Base-by-base conservation (phyloP, 2,888 invertebrate species). In the Clistopyga incitator region DNA sequence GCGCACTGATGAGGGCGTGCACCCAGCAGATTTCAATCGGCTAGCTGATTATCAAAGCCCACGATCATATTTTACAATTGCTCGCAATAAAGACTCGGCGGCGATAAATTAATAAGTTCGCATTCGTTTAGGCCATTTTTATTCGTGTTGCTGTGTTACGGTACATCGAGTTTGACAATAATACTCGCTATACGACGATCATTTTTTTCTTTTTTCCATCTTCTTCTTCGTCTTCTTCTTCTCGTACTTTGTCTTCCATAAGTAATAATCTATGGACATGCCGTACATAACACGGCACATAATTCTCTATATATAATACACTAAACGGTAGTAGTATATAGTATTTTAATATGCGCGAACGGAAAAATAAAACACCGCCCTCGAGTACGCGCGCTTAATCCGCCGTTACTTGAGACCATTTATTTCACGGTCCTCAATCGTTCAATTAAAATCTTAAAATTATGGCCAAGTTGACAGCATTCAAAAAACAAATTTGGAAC, bases 71-170 rank as follows among this genome's bases (percentile, higher is more conserved):
- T 52, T 78, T 70, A 71, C 78, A 78, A 78, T 78, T 71, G 71
- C n/a, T 59, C 42, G n/a, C 23, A 56, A 68, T 29, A 34, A 50
- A 20, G 34, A 61, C 10, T 34, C 10, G 20, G 61, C 10, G 18
- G 13, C 52, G 18, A 71, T 78, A 71, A 80, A 83, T 77, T 61
- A 72, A 72, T 75, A 72, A 78, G 78, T 64, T 47, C 64, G 23
- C 56, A 20, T 77, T 71, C 67, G 78, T 75, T 90, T 91, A 91
- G 91, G 91, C 91, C 91, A 82, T 87, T 85, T 91, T 90, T 91
- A 91, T 91, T 91, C 88, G 89, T 91, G 88, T 89, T 88, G 88
- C 84, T 87, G 84, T 83, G 79, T 86, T 85, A 87, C 86, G 87
- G 83, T 91, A 90, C 90, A 91, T 88, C 86, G 86, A 90, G 81